Evolutionary conservation across 2,888 invertebrate genomes (phyloP).

Genomic region (Trichacis sp.): DNA sequence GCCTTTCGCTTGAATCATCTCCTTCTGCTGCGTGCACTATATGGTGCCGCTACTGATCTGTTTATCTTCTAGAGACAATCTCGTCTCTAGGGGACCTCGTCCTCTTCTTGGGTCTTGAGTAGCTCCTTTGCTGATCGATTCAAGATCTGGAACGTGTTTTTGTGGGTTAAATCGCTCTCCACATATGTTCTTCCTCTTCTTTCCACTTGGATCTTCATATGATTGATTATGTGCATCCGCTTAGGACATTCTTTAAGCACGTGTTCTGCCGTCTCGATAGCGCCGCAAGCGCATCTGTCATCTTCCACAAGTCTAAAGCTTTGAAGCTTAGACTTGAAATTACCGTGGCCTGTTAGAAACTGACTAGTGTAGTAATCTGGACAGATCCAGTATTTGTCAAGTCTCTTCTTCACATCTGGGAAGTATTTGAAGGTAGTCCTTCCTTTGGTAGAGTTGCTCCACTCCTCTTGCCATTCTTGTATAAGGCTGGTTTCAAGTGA

Average conservation of each 20-base stretch:
- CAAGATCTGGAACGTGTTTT: too few species aligned
- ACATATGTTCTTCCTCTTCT: too few species aligned
- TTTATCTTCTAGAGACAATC: too few species aligned
- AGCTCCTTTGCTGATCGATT: too few species aligned
- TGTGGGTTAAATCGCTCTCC: too few species aligned
- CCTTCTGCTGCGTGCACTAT: too few species aligned
- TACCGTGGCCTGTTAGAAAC: constrained; percentile 28
- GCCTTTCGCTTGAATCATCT: too few species aligned
- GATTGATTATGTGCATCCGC: too few species aligned
- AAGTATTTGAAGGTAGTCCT: constrained; percentile 19
- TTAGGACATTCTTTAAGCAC: constrained; percentile 7
- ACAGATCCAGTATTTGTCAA: not conserved
- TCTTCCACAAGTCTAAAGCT: not conserved
- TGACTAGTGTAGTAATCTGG: constrained; percentile 13
- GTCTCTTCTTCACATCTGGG: constrained; percentile 6
- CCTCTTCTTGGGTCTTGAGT: not conserved
- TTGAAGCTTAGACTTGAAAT: constrained; percentile 16
- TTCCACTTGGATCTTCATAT: too few species aligned
- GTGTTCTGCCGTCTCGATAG: constrained; percentile 12
- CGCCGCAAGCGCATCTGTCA: constrained; percentile 15
- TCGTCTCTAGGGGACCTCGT: too few species aligned
- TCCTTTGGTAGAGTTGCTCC: constrained; percentile 14
- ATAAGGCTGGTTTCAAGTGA: not conserved
- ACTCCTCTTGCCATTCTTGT: constrained; percentile 13
- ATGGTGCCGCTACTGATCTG: too few species aligned